Conservation (phyloP, 2,888 invertebrate genomes). For the Drosophila sordidapex region DNA sequence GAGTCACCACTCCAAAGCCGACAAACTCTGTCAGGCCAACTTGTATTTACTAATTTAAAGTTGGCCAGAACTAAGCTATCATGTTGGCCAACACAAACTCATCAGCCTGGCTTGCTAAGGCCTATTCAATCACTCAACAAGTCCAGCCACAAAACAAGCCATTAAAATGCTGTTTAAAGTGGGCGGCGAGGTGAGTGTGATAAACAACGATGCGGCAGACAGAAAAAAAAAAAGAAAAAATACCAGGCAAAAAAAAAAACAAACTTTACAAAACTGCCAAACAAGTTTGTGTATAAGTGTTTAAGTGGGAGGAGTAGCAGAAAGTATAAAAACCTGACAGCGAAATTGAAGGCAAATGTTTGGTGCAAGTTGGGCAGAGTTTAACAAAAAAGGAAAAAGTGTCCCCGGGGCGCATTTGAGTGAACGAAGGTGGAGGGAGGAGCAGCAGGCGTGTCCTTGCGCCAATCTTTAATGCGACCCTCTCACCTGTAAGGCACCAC, state of each 20-base stretch:
- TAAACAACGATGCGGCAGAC: slow-evolving; percentile 34
- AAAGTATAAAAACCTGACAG: slow-evolving; percentile 51
- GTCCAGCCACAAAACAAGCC: slow-evolving; percentile 71
- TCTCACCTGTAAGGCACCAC: slow-evolving; percentile 59
- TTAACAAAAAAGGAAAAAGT: slow-evolving; percentile 40
- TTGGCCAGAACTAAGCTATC: slow-evolving; percentile 29
- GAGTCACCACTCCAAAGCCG: slow-evolving; percentile 37
- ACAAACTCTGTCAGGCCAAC: slow-evolving; percentile 3
- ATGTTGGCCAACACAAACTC: slow-evolving; percentile 31
- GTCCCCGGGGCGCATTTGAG: slow-evolving; percentile 71
- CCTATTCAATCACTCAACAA: slow-evolving; percentile 67
- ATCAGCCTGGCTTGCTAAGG: slow-evolving; percentile 17
- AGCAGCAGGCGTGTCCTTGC: slow-evolving; percentile 32
- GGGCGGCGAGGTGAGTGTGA: not conserved
- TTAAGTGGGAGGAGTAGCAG: slow-evolving; percentile 4
- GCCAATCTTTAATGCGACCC: slow-evolving; percentile 42
- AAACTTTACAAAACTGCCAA: slow-evolving; percentile 48
- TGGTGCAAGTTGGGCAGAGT: slow-evolving; percentile 62
- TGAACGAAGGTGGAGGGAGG: slow-evolving; percentile 7
- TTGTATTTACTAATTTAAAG: slow-evolving; percentile 48
- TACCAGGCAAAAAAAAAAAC: not conserved
- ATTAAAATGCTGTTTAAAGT: slow-evolving; percentile 64
- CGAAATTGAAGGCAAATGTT: slow-evolving; percentile 77
- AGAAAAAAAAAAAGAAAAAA: slow-evolving; percentile 18
- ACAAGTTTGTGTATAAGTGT: slow-evolving; percentile 34